These are phyloP conservation scores for Sarcophaga peregrina DNA, from an alignment of 1,140 invertebrate genomes.

Conservation along the genomic window DNA sequence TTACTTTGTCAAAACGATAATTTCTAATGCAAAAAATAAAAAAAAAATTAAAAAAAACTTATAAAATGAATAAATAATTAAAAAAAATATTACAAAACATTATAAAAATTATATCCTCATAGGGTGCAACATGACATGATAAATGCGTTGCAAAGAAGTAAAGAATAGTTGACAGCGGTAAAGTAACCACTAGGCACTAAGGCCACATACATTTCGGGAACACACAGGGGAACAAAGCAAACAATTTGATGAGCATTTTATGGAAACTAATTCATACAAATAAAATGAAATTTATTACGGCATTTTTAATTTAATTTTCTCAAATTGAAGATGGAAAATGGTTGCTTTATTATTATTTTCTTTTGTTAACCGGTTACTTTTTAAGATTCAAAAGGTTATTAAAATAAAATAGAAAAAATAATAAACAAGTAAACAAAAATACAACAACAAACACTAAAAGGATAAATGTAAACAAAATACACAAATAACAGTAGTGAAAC, in stretches of 20 bases:
- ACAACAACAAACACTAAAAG: no score
- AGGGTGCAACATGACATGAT: conserved; percentile 10
- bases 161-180: not conserved
- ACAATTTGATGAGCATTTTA: not conserved
- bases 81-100: not conserved
- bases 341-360: no score
- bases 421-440: not conserved
- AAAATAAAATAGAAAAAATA: no score
- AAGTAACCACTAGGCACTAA: not conserved
- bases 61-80: not conserved
- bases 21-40: conserved; percentile 10
- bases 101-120: not conserved
- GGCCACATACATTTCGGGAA: not conserved
- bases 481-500: no score
- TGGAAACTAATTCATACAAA: not conserved
- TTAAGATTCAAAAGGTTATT: no score
- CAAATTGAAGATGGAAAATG: not conserved
- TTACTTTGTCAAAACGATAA: conserved; percentile 5
- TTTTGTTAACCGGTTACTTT: not conserved
- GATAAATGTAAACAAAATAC: no score
- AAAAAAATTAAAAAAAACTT: not conserved
- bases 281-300: not conserved
- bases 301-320: no score
- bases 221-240: not conserved
- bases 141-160: not conserved